These are phyloP conservation scores for Drosophila nigrodunni DNA, from an alignment of 1,140 invertebrate species.

Conservation along the genomic window DNA sequence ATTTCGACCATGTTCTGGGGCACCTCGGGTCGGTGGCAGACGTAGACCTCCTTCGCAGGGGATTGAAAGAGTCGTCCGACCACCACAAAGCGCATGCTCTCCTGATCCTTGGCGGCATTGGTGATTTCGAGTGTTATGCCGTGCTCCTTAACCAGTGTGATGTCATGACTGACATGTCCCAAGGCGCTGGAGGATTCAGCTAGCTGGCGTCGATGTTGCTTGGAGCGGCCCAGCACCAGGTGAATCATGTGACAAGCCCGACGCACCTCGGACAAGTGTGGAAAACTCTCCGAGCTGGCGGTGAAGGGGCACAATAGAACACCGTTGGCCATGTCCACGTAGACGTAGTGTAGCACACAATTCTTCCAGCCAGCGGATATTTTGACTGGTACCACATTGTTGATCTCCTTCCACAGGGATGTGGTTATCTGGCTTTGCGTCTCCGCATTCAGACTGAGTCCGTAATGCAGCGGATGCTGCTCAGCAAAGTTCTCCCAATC, in stretches of 20 bases:
- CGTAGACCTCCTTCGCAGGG: constrained; percentile 91
- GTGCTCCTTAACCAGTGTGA: constrained; percentile 88
- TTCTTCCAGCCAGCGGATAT: constrained; percentile 83
- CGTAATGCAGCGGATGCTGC: constrained; percentile 86
- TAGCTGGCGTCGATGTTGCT: constrained; percentile 86
- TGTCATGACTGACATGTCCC: constrained; percentile 86
- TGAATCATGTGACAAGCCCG: constrained; percentile 89
- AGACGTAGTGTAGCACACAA: constrained; percentile 70
- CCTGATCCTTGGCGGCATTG: constrained; percentile 26
- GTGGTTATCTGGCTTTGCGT: constrained; percentile 90
- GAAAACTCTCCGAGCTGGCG: constrained; percentile 74
- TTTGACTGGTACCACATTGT: constrained; percentile 87
- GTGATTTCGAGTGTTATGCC: constrained; percentile 64
- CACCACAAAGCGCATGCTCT: constrained; percentile 76
- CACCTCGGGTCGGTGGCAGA: constrained; percentile 91
- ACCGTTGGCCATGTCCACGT: constrained; percentile 75
- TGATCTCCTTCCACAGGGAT: constrained; percentile 89
- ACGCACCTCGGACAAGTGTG: constrained; percentile 89
- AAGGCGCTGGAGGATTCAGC: constrained; percentile 85
- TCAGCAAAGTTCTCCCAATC: constrained; percentile 88
- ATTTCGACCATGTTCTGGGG: constrained; percentile 93
- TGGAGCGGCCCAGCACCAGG: constrained; percentile 89
- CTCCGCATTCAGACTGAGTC: constrained; percentile 86
- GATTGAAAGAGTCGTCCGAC: constrained; percentile 89
- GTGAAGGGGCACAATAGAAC: constrained; percentile 69